These are phyloP conservation scores for Triplophysa dalaica DNA, from an alignment of 2,113 vertebrate genomes.

Conservation along the genomic window DNA sequence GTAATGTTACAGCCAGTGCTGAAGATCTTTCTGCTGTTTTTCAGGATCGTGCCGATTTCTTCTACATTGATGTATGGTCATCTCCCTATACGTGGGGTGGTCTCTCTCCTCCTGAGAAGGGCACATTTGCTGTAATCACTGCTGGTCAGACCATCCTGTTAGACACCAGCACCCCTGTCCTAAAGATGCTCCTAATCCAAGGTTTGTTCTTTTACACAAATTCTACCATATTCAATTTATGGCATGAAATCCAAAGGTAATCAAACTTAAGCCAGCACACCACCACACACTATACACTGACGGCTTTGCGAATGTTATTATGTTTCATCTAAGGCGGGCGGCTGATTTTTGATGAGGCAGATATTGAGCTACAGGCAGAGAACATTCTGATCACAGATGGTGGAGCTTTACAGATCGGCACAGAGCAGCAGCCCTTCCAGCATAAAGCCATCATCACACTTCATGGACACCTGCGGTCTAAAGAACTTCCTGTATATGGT, in stretches of 20 bases:
- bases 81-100: constrained; percentile 86
- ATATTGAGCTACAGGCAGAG: constrained; percentile 85
- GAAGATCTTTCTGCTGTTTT: not conserved
- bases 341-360: constrained; percentile 82
- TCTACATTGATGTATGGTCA: constrained; percentile 84
- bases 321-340: constrained; percentile 73
- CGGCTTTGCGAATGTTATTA: not conserved
- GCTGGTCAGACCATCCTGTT: constrained; percentile 82
- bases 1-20: too few relatives aligned
- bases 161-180: constrained; percentile 80
- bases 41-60: constrained; percentile 78
- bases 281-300: not conserved
- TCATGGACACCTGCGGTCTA: constrained; percentile 79
- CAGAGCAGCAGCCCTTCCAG: constrained; percentile 77
- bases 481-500: constrained; percentile 85
- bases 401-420: constrained; percentile 81
- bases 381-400: constrained; percentile 88
- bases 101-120: constrained; percentile 76
- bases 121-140: constrained; percentile 78
- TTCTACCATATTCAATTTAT: not conserved
- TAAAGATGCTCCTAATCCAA: constrained; percentile 89
- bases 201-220: constrained; percentile 63
- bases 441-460: constrained; percentile 86
- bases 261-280: not conserved
- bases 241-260: too few relatives aligned